Evolutionary conservation across 2,888 invertebrate genomes (phyloP), one percentile per base, ranked within the genome.

Genomic region (Hypomecis atomaria): DNA sequence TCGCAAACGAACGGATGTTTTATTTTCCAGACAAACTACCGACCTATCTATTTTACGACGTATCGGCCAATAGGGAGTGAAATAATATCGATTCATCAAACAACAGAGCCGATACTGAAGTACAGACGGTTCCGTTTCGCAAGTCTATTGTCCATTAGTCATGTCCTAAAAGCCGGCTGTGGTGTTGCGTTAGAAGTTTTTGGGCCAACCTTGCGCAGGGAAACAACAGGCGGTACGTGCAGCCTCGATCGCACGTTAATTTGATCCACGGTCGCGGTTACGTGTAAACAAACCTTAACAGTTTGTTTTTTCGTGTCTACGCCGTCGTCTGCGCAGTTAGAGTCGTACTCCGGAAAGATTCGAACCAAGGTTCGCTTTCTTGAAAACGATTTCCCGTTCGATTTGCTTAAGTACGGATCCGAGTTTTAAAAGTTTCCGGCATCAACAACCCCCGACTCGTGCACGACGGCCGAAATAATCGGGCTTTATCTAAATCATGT

Each of bases 81-180:
- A 59, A 49, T 59, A 54, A 48, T 50, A 56, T 59, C 59, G 42
- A 64, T 55, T 23, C 40, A 59, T 64, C 55, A 40, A 57, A 49
- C 44, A 34, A 42, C 48, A 38, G 54, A 47, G 9, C 13, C 36
- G 59, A 59, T 52, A 57, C 36, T 37, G 47, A 54, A 52, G 64
- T 52, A 73, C 71, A 70, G 76, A 74, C 77, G 77, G 72, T 75
- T 79, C 75, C 67, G 73, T 88, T 82, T 87, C 82, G 84, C 79
- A 87, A 88, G 73, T 58, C 79, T 66, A 86, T 87, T 87, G 86
- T 88, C 75, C 79, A 86, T 90, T 90, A 85, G 90, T 89, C 88
- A 88, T 89, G 90, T 89, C 85, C 88, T 76, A 85, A 85, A 87
- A 88, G 74, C 77, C 75, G 73, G 72, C 67, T 70, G 81, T 72